Conservation (phyloP, 2,113 vertebrate genomes). For the Hemiscyllium ocellatum region DNA sequence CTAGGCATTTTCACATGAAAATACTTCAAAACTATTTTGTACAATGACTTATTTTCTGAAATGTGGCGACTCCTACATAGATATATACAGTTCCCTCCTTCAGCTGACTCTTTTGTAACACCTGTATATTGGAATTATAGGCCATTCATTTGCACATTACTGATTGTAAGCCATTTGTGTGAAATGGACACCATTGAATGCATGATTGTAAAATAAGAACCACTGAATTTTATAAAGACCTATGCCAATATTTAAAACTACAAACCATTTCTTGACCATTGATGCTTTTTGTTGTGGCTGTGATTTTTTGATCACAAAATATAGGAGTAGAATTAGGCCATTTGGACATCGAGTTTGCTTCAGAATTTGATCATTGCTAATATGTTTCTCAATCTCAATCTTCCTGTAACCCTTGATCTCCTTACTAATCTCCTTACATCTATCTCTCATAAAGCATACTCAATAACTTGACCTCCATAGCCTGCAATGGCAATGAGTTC, state of each 20-base stretch:
- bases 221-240: background rate
- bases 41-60: background rate
- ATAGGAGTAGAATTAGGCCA: no score
- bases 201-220: background rate
- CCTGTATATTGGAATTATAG: background rate
- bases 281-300: background rate
- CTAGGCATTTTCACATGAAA: background rate
- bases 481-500: no score
- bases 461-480: no score
- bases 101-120: background rate
- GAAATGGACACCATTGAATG: background rate
- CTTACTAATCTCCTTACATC: no score
- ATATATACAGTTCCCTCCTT: background rate
- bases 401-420: no score
- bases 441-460: no score
- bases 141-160: background rate
- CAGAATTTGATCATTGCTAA: no score
- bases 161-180: background rate
- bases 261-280: background rate
- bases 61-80: background rate
- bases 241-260: background rate
- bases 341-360: no score
- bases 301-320: background rate
- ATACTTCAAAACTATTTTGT: background rate
- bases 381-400: no score